Evolutionary conservation across 2,888 invertebrate species (phyloP), one percentile per base, ranked within the genome.

Genomic region (Tanaodytes sp.): DNA sequence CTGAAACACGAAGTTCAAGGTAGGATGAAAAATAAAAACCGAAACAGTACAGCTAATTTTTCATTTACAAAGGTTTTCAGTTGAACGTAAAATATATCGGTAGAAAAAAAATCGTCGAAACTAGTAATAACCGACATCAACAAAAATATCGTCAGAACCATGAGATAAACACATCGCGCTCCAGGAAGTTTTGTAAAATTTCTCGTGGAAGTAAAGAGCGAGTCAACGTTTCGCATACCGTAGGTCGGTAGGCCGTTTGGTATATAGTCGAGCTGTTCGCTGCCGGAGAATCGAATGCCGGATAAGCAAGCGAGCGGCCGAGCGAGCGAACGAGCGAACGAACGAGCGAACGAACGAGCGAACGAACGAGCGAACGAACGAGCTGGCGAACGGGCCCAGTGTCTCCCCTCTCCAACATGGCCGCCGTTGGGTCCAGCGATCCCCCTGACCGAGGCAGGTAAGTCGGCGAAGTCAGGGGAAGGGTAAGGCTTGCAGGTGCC

Each of bases 401-500:
- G n/a, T 48, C 68, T 77, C 83, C 82, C 80, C 82, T 77, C 82
- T 82, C 79, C 80, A 84, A 84, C 78, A 84, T 84, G 84, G 84
- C 84, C 79, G 82, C 81, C 79, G 78, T 75, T 75, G 78, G 77
- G 78, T 77, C 77, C 79, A 81, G 80, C 75, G 75, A 78, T 76
- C 75, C 76, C 76, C 75, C 75, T 76, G 76, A 77, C 75, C 75
- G 76, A 74, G 76, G 69, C 67, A 62, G 78, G 75, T 76, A 74
- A 75, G 76, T 73, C 75, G 69, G 62, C 67, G 75, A 71, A 74
- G 75, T 66, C 75, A 75, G 80, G 79, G 81, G 81, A 80, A 82
- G 80, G 82, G 80, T 79, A 79, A 76, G 78, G 76, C 77, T 77
- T 78, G 82, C 84, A 84, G 84, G 84, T 84, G 84, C 84, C 84